Evolutionary conservation across 2,797 vertebrate species (phyloP), one percentile per base, ranked within the genome.

Genomic region (Centroberyx gerrardi): DNA sequence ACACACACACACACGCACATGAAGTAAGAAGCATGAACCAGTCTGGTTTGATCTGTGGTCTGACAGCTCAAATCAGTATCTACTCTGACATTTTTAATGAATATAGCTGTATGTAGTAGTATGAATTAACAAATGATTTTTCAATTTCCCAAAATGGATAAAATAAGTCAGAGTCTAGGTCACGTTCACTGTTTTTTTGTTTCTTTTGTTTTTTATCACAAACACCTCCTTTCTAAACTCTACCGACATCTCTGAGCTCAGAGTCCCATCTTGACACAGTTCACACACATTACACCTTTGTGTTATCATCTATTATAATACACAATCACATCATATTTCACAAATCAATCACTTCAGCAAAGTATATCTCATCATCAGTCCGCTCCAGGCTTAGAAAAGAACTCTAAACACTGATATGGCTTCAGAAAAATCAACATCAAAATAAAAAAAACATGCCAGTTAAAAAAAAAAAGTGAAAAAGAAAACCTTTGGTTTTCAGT

Each of bases 401-500:
- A 73, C 49, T 61, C 18, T 48, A 13, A 66, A 71, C 36, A 64
- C 66, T 68, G 49, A 84, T 89, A 90, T 90, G 89, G 86, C 84
- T 93, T 88, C 71, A 74, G 59, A 76, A 60, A 59, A 65, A 48
- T 72, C 68, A 36, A 82, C 68, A 84, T 68, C n/a, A 59, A 87
- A 80, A 66, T 68, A 51, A 74, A 78, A 74, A 78, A 73, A 28
- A 60, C 46, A 62, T 72, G 53, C 64, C 76, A 17, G 44, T 52
- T 36, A 55, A 48, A 29, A 27, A 64, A 40, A 22, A 69, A 61
- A 73, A 62, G 73, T 66, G 13, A 17, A 55, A 36, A 75, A 4
- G 55, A 85, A 78, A 78, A 80, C 64, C 48, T 80, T 88, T 86
- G 81, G 83, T 68, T 83, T 83, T 81, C 74, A 78, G 29, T 70